A percentile compares a stretch with the other conserved stretches of the same genome.
Conservation (phyloP, 2,797 vertebrate genomes). For the Carduelis carduelis region DNA sequence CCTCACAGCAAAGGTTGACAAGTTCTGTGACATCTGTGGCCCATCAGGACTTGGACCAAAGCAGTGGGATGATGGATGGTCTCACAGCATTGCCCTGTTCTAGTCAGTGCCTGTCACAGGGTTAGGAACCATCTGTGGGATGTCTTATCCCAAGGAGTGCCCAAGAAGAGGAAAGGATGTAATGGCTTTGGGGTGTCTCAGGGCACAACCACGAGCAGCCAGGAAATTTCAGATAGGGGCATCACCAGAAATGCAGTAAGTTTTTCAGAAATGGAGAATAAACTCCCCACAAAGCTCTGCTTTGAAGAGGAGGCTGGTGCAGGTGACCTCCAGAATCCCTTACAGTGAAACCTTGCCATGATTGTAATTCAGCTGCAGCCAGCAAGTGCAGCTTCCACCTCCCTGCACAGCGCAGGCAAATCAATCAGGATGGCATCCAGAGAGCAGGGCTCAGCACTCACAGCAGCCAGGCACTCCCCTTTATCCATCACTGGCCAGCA, state of each 20-base stretch:
- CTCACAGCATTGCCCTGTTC: rapidly evolving
- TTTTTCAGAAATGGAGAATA: neutral
- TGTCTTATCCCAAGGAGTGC: rapidly evolving
- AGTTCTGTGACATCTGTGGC: conserved; percentile 15
- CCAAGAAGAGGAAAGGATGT: neutral
- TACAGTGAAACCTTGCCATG: neutral
- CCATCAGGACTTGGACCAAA: conserved; percentile 37
- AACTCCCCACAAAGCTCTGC: neutral
- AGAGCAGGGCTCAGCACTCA: neutral
- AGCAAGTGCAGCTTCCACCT: neutral
- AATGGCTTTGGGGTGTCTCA: neutral
- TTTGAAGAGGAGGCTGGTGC: neutral
- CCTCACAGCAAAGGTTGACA: conserved; percentile 16
- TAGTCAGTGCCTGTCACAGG: neutral
- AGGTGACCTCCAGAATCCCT: conserved; percentile 8
- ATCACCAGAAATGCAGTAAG: neutral
- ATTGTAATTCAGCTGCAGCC: conserved; percentile 36
- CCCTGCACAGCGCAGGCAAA: neutral
- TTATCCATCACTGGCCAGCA: neutral
- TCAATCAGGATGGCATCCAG: conserved; percentile 17
- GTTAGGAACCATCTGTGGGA: neutral
- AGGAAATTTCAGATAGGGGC: neutral
- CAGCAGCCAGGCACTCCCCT: neutral
- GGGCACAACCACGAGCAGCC: neutral
- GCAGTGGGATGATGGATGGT: neutral